Evolutionary conservation across 2,113 vertebrate species (phyloP).

Genomic region (Anguilla rostrata): DNA sequence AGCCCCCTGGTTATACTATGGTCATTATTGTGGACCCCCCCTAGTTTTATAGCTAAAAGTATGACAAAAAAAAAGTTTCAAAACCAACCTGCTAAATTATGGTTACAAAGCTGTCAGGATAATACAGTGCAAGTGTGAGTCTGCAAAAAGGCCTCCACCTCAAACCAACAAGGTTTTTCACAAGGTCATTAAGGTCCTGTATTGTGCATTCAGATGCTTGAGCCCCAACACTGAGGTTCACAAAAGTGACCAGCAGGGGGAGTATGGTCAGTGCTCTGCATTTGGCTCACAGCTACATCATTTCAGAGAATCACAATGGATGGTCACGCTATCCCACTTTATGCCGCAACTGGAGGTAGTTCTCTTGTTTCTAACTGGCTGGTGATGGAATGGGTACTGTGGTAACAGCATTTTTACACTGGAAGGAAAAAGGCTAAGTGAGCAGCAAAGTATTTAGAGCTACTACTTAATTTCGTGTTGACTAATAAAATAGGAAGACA

Average conservation of each 20-base stretch:
- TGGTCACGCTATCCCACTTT: not conserved
- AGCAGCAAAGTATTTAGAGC: not conserved
- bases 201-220: not conserved
- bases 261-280: not conserved
- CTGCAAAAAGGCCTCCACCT: not conserved
- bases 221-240: not conserved
- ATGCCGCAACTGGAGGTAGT: not conserved
- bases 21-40: not conserved
- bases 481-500: not conserved
- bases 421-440: not conserved
- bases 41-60: not conserved
- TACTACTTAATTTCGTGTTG: not conserved
- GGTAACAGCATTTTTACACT: not conserved
- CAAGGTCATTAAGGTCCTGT: not conserved
- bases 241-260: not conserved
- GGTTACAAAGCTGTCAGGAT: not conserved
- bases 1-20: not conserved
- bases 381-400: not conserved
- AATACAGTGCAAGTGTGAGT: not conserved
- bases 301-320: not conserved
- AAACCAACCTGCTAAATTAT: not conserved
- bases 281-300: not conserved
- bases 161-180: not conserved
- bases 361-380: too few species aligned
- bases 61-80: not conserved